A percentile compares a stretch with the other conserved stretches of the same genome.
Evolutionary conservation across 2,888 invertebrate genomes (phyloP).

Genomic region (Lamellibrachia columna): DNA sequence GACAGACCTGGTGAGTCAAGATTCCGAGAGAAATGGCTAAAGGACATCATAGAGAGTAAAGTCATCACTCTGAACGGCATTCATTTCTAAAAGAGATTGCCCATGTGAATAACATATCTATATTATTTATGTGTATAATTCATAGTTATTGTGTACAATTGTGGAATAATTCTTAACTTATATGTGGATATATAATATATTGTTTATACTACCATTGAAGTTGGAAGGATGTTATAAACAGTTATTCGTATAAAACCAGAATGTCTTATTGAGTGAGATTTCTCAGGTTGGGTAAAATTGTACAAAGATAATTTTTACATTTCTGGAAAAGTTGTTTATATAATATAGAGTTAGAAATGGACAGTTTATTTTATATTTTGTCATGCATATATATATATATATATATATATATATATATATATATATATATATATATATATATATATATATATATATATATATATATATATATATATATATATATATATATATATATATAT

Average conservation of each 20-base stretch:
- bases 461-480: too few species aligned
- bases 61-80: conserved; percentile 57
- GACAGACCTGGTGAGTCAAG: conserved; percentile 64
- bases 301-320: background rate
- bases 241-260: background rate
- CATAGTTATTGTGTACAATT: background rate
- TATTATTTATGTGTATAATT: background rate
- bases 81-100: conserved; percentile 46
- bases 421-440: too few species aligned
- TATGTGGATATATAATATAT: background rate
- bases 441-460: too few species aligned
- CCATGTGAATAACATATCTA: background rate
- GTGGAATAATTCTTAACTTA: background rate
- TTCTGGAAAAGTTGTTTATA: background rate
- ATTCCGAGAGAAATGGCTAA: conserved; percentile 65
- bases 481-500: too few species aligned
- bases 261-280: background rate
- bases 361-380: background rate
- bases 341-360: background rate
- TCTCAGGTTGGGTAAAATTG: background rate
- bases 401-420: too few species aligned
- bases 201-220: background rate
- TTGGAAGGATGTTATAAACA: background rate
- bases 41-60: conserved; percentile 65
- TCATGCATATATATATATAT: background rate